These are phyloP conservation scores for Cyprinodon brontotheroides DNA, from an alignment of 2,113 vertebrate species.

Conservation along the genomic window DNA sequence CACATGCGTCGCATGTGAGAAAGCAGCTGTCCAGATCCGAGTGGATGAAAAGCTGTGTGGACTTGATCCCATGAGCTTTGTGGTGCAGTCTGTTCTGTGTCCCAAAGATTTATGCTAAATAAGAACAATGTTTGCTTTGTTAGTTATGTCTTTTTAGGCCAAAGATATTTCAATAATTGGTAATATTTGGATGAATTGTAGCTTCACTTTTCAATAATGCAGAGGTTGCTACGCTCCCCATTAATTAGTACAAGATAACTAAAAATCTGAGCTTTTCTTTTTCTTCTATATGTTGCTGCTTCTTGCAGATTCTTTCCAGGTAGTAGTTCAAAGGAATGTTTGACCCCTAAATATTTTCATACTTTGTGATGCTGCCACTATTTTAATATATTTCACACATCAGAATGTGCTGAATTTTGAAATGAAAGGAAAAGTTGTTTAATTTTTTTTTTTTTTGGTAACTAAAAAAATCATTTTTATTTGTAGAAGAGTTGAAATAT, in stretches of 20 bases:
- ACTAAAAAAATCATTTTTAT: too few relatives aligned
- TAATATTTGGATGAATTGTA: too few relatives aligned
- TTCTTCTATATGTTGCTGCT: background rate
- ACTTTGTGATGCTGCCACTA: background rate
- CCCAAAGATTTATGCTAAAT: background rate
- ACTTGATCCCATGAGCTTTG: background rate
- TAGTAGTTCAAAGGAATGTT: background rate
- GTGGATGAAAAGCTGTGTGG: background rate
- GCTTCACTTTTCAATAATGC: too few relatives aligned
- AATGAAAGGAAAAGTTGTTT: background rate
- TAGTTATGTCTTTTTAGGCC: background rate
- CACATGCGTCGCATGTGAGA: background rate
- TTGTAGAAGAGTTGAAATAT: background rate
- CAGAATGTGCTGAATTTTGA: background rate
- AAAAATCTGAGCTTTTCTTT: background rate
- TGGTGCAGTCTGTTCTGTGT: background rate
- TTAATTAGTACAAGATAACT: too few relatives aligned
- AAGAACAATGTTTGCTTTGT: background rate
- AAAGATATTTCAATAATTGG: background rate
- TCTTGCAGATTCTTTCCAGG: background rate
- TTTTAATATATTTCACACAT: background rate
- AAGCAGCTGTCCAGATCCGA: background rate
- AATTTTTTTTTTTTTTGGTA: too few relatives aligned
- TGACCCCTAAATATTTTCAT: background rate
- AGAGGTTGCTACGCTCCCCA: too few relatives aligned